Percentiles rank a stretch among this genome's conserved stretches.
These are phyloP conservation scores for Andrena fulva DNA, from an alignment of 2,888 invertebrate genomes.

Conservation along the genomic window DNA sequence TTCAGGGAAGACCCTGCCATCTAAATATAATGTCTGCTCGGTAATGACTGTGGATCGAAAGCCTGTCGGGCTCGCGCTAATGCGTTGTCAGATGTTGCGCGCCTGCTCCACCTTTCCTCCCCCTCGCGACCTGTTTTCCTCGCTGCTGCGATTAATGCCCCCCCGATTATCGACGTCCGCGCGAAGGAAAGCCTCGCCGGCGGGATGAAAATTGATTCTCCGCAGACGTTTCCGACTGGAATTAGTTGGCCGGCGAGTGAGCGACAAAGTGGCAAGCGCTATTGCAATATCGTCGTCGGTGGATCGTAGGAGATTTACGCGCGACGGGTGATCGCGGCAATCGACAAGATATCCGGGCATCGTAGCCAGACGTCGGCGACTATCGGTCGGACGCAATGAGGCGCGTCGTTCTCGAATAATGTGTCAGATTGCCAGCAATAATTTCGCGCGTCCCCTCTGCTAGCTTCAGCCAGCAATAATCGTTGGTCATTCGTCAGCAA, in stretches of 20 bases:
- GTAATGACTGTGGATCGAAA: constrained; percentile 65
- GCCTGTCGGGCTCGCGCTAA: constrained; percentile 74
- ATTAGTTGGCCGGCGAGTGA: constrained; percentile 37
- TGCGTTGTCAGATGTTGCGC: constrained; percentile 77
- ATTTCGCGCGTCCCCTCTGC: constrained; percentile 52
- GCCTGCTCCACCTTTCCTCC: constrained; percentile 47
- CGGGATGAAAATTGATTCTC: constrained; percentile 32
- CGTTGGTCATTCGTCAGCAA: constrained; percentile 63
- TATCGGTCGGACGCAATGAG: constrained; percentile 33
- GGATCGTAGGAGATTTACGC: constrained; percentile 39
- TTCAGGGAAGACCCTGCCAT: constrained; percentile 62
- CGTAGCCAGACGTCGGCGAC: constrained; percentile 52
- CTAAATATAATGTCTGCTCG: constrained; percentile 77
- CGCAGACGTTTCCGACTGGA: constrained; percentile 28
- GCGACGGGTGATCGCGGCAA: constrained; percentile 22
- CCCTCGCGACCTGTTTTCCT: constrained; percentile 13
- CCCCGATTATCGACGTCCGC: constrained; percentile 27
- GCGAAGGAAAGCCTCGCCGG: neutral
- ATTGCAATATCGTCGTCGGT: neutral
- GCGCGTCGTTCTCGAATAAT: constrained; percentile 70
- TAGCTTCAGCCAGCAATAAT: constrained; percentile 64
- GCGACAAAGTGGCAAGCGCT: neutral
- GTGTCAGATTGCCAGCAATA: constrained; percentile 66
- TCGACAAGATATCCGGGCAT: constrained; percentile 32
- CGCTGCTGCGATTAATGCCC: constrained; percentile 39